phyloP scores from a whole-genome alignment of 2,888 invertebrate genomes.

The Tetropium fuscum region DNA sequence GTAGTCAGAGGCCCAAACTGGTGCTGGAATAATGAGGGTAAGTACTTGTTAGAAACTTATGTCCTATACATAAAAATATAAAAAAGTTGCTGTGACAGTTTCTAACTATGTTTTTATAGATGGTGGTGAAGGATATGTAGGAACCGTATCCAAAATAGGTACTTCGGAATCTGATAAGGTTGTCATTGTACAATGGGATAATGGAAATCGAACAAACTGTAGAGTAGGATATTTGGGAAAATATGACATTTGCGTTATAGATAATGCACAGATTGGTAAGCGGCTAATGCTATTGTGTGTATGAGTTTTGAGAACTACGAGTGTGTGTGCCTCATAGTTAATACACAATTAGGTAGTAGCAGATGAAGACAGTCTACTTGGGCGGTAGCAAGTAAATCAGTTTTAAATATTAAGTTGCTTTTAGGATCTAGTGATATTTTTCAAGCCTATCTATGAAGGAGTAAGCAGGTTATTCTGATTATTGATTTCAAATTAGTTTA shows the following conservation, averaged over 20 bases:
- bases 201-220: constrained; percentile 80
- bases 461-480: too few species aligned
- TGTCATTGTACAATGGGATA: constrained; percentile 91
- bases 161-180: constrained; percentile 79
- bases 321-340: too few species aligned
- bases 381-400: too few species aligned
- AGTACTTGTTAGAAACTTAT: constrained; percentile 6
- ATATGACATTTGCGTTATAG: constrained; percentile 83
- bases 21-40: constrained; percentile 84
- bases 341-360: too few species aligned
- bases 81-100: constrained; percentile 1
- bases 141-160: constrained; percentile 85
- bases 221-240: constrained; percentile 87
- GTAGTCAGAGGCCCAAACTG: constrained; percentile 87
- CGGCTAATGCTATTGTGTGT: too few species aligned
- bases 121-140: constrained; percentile 83
- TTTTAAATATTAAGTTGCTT: too few species aligned
- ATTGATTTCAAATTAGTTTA: too few species aligned
- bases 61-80: constrained; percentile 1
- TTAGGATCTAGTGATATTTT: too few species aligned
- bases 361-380: too few species aligned
- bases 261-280: constrained; percentile 86
- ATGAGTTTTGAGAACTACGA: too few species aligned
- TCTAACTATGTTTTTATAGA: constrained; percentile 66
- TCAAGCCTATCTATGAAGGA: too few species aligned